A percentile compares a stretch with the other conserved stretches of the same genome.
phyloP scores from a whole-genome alignment of 2,797 vertebrate genomes.

The Potorous gilbertii region DNA sequence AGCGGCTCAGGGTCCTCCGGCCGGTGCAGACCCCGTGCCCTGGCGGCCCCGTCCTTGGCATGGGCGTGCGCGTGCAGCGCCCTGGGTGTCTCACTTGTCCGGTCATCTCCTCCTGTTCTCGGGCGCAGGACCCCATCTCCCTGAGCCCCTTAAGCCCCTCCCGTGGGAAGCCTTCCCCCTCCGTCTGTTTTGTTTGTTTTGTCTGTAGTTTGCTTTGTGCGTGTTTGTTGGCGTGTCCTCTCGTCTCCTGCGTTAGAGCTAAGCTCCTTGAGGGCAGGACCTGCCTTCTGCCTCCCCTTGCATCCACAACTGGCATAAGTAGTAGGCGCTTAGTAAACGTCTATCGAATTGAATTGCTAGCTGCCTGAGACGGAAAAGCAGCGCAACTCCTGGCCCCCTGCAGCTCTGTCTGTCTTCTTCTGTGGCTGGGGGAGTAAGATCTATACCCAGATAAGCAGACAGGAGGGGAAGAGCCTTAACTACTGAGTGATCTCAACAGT shows the following conservation, averaged over 20 bases:
- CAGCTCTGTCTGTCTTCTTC: background rate
- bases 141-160: background rate
- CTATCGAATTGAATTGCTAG: background rate
- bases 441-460: background rate
- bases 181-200: no score
- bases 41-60: background rate
- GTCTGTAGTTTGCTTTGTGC: background rate
- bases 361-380: background rate
- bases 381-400: background rate
- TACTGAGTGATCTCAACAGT: background rate
- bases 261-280: background rate
- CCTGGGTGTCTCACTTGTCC: background rate
- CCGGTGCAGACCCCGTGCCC: constrained; percentile 17
- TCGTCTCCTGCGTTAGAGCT: background rate
- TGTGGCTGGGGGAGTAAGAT: background rate
- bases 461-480: background rate
- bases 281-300: background rate
- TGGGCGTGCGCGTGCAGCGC: background rate
- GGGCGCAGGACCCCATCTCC: background rate
- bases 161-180: background rate
- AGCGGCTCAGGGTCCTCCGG: background rate
- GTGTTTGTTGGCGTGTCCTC: background rate
- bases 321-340: background rate
- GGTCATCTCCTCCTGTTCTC: background rate
- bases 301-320: background rate